Evolutionary conservation across 2,888 invertebrate genomes (phyloP), one percentile per base, ranked within the genome.

Genomic region (Sympetrum striolatum): DNA sequence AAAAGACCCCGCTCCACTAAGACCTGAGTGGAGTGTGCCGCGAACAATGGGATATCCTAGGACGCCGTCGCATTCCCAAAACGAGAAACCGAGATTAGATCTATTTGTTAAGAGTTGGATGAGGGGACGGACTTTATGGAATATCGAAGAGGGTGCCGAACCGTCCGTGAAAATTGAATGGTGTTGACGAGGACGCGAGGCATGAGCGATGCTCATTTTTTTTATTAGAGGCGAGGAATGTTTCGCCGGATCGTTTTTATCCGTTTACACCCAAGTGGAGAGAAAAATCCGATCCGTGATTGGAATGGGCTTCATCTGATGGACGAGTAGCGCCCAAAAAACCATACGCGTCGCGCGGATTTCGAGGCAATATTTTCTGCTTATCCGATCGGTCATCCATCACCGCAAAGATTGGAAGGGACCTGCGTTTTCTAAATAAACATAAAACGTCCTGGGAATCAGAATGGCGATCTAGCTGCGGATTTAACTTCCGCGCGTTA

Each of bases 321-420:
- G 73, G 73, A 10, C 73, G 25, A 14, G 12, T 18, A 12, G n/a
- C 12, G 18, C 12, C 73, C 31, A 31, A 73, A 73, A 73, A 73
- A 73, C 73, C 73, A 73, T 25, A 73, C 31, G 73, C 14, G 73
- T 31, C 73, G 73, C 12, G 10, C 31, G 25, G 64, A 12, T 73
- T 73, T 73, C 31, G 73, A 31, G 25, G 31, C 73, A 73, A 82
- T 82, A 82, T 82, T 58, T 58, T 58, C 58, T 58, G 82, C 82
- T 82, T 82, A 82, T 82, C 82, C 82, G 35, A 53, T 82, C 58
- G 31, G 35, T 35, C 82, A 58, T 82, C 82, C 53, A 82, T 82
- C 82, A 82, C 58, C 53, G 18, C 48, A 18, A 35, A 35, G 53
- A 73, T 31, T 31, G 73, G 73, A 31, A 73, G 10, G 25, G 14